phyloP scores from a whole-genome alignment of 2,797 vertebrate genomes.

The Podarcis lilfordi region DNA sequence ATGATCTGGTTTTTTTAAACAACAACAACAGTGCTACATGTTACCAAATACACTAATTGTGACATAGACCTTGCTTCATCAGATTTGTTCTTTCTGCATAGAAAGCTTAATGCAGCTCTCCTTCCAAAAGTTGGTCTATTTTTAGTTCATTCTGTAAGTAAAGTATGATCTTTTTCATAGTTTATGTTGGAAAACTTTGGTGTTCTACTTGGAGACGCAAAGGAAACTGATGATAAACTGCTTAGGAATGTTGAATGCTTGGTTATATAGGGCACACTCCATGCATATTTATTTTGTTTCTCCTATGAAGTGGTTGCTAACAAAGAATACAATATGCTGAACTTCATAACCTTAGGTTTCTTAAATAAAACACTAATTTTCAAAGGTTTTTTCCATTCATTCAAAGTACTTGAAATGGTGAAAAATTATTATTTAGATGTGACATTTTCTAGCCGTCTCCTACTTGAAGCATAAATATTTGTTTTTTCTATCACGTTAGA shows the following conservation, averaged over 20 bases:
- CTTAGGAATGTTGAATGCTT: slow-evolving; percentile 6
- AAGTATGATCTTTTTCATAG: background rate
- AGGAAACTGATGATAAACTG: background rate
- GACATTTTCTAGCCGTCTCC: background rate
- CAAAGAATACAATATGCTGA: background rate
- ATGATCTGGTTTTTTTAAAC: background rate
- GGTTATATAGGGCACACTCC: background rate
- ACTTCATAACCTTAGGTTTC: background rate
- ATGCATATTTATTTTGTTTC: background rate
- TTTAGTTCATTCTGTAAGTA: background rate
- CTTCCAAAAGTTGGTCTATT: background rate
- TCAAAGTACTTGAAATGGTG: background rate
- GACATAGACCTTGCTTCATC: background rate
- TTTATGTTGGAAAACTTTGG: background rate
- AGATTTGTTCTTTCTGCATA: background rate
- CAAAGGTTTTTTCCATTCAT: slow-evolving; percentile 17
- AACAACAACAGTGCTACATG: background rate
- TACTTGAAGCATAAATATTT: background rate
- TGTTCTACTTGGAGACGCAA: background rate
- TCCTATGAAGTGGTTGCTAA: slow-evolving; percentile 29
- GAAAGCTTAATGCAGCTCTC: background rate
- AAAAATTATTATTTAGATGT: background rate
- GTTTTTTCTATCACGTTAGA: background rate
- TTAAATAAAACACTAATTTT: background rate
- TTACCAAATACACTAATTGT: background rate